These are phyloP conservation scores for Cephus rjabovi DNA, from an alignment of 2,888 invertebrate genomes.

Conservation along the genomic window DNA sequence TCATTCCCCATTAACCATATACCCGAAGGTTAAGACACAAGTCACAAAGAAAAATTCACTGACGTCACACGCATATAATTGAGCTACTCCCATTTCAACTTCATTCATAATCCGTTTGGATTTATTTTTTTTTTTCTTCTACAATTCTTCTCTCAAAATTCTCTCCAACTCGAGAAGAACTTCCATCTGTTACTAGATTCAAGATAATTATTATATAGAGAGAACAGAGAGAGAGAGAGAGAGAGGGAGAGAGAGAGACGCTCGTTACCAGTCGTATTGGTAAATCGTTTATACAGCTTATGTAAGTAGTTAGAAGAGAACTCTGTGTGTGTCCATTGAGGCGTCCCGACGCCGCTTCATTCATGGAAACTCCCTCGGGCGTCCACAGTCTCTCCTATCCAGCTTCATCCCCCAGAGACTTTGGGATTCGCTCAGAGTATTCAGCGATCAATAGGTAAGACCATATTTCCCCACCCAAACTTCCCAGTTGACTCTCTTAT, in stretches of 20 bases:
- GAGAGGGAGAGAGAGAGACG: conserved; percentile 12
- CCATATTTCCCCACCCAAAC: no score
- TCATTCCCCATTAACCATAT: no score
- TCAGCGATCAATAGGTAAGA: no score
- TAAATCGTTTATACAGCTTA: conserved; percentile 46
- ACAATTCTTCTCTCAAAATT: not conserved
- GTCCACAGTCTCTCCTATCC: conserved; percentile 13
- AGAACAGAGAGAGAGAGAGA: conserved; percentile 10
- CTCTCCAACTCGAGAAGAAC: not conserved
- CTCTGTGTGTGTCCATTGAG: not conserved
- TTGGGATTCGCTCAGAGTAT: no score
- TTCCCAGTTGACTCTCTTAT: no score
- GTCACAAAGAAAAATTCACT: no score
- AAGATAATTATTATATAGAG: not conserved
- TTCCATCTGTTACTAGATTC: no score
- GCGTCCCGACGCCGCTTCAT: conserved; percentile 5
- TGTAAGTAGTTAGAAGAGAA: conserved; percentile 29
- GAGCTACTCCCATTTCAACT: no score
- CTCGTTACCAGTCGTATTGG: conserved; percentile 32
- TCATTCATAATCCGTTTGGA: no score
- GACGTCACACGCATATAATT: no score
- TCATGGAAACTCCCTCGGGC: conserved; percentile 3
- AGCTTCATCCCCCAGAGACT: not conserved
- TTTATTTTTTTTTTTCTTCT: no score
- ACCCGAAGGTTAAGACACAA: no score